A percentile compares a stretch with the other conserved stretches of the same genome.
phyloP scores from a whole-genome alignment of 2,113 vertebrate species.

The Microcebus lehilahytsara region DNA sequence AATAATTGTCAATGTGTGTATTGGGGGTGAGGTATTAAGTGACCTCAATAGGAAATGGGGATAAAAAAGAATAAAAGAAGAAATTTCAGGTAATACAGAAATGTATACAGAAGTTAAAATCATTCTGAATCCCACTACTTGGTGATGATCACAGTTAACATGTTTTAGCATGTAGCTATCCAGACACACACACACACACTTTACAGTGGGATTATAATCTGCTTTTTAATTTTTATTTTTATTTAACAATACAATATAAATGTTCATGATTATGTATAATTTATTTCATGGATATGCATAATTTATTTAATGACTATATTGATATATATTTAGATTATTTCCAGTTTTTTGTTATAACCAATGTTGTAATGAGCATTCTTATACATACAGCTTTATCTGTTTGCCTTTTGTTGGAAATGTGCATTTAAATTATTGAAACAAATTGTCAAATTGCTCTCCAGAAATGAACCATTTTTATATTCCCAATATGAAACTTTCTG shows the following conservation, averaged over 20 bases:
- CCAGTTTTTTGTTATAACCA: neutral
- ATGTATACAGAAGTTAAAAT: neutral
- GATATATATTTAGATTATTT: neutral
- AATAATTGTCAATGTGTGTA: neutral
- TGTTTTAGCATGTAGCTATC: neutral
- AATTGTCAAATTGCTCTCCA: constrained; percentile 20
- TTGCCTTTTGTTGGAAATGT: neutral
- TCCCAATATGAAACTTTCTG: constrained; percentile 10
- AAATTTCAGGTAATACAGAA: constrained; percentile 25
- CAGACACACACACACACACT: neutral
- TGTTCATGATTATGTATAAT: neutral
- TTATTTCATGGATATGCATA: neutral
- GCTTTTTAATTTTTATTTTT: constrained; percentile 18
- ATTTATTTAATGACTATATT: neutral
- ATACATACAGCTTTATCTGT: neutral
- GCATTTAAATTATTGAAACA: constrained; percentile 29
- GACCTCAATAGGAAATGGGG: neutral
- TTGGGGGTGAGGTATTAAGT: neutral
- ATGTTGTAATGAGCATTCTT: constrained; percentile 8
- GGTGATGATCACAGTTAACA: neutral
- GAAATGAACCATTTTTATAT: constrained; percentile 19
- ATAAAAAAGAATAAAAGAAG: constrained; percentile 17
- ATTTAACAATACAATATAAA: constrained; percentile 10
- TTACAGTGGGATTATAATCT: neutral
- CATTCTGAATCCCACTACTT: neutral